phyloP scores from a whole-genome alignment of 2,113 vertebrate species.

The Equus przewalskii region DNA sequence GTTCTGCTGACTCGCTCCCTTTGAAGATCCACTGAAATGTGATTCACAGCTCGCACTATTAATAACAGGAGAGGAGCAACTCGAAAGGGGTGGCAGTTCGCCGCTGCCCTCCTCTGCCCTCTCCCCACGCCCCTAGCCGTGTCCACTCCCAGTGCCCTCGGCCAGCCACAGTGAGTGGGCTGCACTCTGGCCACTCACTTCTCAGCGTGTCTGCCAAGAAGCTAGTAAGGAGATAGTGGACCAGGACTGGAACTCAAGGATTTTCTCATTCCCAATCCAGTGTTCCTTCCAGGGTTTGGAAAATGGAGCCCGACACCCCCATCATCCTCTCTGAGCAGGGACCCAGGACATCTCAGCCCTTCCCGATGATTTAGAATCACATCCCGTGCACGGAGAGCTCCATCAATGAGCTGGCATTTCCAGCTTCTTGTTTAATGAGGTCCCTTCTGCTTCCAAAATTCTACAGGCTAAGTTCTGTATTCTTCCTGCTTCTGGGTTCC shows the following conservation, averaged over 20 bases:
- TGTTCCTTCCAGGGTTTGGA: not conserved
- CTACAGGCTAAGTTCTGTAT: fast-evolving
- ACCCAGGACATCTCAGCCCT: no score
- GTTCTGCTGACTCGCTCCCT: constrained; percentile 69
- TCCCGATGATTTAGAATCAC: not conserved
- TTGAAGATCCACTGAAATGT: constrained; percentile 68
- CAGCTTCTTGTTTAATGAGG: not conserved
- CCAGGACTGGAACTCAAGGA: not conserved
- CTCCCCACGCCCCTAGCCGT: not conserved
- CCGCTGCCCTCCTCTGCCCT: not conserved
- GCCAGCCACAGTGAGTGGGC: not conserved
- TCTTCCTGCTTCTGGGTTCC: not conserved
- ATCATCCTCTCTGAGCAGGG: not conserved
- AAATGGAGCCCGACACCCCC: not conserved
- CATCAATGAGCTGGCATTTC: not conserved
- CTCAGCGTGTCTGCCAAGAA: not conserved
- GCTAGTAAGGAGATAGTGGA: not conserved
- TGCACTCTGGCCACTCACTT: not conserved
- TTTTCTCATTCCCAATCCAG: not conserved
- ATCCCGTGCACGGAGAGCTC: not conserved
- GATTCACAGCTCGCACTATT: constrained; percentile 42
- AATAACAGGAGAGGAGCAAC: constrained; percentile 6
- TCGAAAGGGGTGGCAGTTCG: not conserved
- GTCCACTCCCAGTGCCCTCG: not conserved
- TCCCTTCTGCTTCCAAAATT: not conserved